Base-by-base conservation (phyloP, 1,140 invertebrate genomes). In the Pseudomyrmex dendroicus region DNA sequence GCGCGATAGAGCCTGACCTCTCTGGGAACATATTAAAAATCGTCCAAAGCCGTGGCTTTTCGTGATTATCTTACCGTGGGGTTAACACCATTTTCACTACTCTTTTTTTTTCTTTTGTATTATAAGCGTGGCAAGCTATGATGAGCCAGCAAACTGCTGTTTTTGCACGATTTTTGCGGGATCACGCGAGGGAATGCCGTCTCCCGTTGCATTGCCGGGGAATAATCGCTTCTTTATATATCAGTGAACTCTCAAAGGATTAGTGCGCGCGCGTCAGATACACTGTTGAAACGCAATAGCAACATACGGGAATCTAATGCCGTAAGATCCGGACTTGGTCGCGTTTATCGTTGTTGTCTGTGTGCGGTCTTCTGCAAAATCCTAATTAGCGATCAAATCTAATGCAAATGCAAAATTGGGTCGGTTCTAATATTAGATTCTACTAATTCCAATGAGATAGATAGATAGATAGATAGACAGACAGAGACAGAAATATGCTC, bases 251-350 rank as follows among this genome's bases (percentile, higher is more conserved):
- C 50, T 52, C 50, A 52, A 52, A 13, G 12, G 10, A 1, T 2
- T 52, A 10, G 50, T 1, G 50, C 50, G 50, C 96, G 73, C 95
- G 95, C 13, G 95, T 91, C 9, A 96, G 95, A 44, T 68, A 7
- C 17, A 62, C 5, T 50, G 44, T n/a, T 73, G 44, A 8, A 62
- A 63, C 25, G 44, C 44, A 74, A 48, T 10, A 63, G 15, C 20
- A 1, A 8, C 15, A 25, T 54, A 20, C 1, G 63, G 44, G 12
- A 20, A 15, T 25, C 44, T 52, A 50, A 12, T 48, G 62, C n/a
- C 15, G 13, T 74, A 63, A 48, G 15, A 63, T 2, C 12, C 12
- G 4, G 35, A 61, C 13, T 73, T 73, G 35, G 13, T 12, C 35
- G 15, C n/a, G 17, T 25, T 63, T 5, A 17, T 63, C 44, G 22